Base-by-base conservation (phyloP, 2,113 vertebrate species). In the Bubo scandiacus region DNA sequence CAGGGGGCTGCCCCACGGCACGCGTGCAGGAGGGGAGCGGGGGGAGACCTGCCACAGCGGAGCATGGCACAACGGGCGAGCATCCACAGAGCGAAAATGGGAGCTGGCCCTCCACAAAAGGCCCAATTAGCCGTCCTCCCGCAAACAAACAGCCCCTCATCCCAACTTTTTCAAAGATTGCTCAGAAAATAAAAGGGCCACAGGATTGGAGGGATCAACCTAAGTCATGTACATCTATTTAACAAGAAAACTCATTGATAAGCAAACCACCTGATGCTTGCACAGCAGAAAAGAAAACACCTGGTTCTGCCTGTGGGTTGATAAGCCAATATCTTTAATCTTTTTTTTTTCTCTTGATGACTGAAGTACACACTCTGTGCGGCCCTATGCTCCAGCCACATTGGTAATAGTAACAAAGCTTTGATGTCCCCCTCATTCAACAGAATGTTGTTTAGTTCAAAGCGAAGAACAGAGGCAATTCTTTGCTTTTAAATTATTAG, bases 401-500 rank as follows among this genome's bases (percentile, higher is more conserved):
- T 96, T 98, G 97, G 97, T 97, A 98, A 98, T 97, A 98, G 98
- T 98, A 97, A 98, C 97, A 97, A 97, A 95, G 97, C 98, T 98
- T 99, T 99, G 98, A 98, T 99, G 98, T 98, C 95, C 97, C 96
- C 96, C 97, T 98, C 98, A 98, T 98, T 98, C 98, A 98, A 98
- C 98, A 98, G 98, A 98, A 98, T 98, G 98, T 98, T 98, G 98
- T 98, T 99, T 98, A 98, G 98, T 98, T 99, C 98, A 99, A 99
- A 99, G 98, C 77, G 13, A 97, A 98, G 98, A 98, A 98, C 98
- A 98, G 98, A 98, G 97, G 98, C 98, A 86, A 98, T 97, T 98
- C 98, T 98, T 98, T 98, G 98, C 98, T 98, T 99, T 99, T 98
- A 99, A 99, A 98, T 99, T 98, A 99, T 99, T 98, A 99, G 98